Evolutionary conservation across 2,113 vertebrate species (phyloP).

Genomic region (Alouatta palliata): DNA sequence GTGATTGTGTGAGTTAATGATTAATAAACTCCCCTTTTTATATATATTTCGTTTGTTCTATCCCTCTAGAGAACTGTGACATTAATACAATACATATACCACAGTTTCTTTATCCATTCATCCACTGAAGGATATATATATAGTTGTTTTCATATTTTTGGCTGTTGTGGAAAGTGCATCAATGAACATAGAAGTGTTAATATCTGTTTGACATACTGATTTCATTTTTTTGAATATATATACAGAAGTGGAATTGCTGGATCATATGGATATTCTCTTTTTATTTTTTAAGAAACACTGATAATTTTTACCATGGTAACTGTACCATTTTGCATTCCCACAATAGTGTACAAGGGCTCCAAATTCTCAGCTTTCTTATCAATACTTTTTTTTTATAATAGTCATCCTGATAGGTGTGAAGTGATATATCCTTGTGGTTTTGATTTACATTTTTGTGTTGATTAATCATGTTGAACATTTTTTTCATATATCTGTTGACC

Average conservation of each 20-base stretch:
- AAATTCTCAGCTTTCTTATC: neutral
- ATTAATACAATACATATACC: neutral
- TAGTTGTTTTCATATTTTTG: neutral
- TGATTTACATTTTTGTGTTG: neutral
- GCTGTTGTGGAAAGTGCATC: neutral
- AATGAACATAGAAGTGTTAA: neutral
- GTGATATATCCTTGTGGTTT: neutral
- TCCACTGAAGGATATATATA: neutral
- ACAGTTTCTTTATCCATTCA: neutral
- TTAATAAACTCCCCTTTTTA: no score
- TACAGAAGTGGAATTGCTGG: neutral
- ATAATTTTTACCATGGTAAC: neutral
- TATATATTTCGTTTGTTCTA: no score
- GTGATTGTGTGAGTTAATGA: no score
- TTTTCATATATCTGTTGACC: neutral
- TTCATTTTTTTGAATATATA: neutral
- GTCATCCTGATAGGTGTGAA: neutral
- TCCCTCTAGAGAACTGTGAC: no score
- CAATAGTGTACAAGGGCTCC: neutral
- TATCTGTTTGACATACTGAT: neutral
- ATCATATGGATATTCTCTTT: neutral
- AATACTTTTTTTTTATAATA: neutral
- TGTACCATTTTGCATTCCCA: neutral
- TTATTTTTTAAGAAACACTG: neutral
- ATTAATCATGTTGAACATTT: neutral